These are phyloP conservation scores for Cryptoblepharus egeriae DNA, from an alignment of 2,797 vertebrate species.

Conservation along the genomic window DNA sequence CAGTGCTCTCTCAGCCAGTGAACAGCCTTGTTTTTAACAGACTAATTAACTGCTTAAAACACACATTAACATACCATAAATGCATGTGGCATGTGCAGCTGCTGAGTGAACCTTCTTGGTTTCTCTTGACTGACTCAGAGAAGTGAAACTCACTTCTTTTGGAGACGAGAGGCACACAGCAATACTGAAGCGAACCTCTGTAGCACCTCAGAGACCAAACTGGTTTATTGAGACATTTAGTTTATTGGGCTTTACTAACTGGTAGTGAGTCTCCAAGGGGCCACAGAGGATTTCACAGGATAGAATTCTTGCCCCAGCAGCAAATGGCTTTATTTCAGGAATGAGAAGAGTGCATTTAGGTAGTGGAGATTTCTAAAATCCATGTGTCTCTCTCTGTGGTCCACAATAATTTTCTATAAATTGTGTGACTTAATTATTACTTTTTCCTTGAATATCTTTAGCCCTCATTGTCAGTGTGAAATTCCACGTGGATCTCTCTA, in stretches of 20 bases:
- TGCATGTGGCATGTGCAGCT: background rate
- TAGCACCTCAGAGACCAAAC: background rate
- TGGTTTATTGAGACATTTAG: background rate
- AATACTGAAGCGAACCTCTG: background rate
- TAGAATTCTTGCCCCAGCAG: background rate
- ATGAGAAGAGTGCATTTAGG: background rate
- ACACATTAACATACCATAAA: background rate
- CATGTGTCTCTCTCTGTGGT: too few species aligned
- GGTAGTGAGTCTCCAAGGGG: background rate
- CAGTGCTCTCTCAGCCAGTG: too few species aligned
- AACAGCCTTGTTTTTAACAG: background rate
- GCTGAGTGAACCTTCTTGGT: background rate
- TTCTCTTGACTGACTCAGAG: background rate
- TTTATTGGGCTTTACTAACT: constrained; percentile 20
- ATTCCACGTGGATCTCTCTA: too few species aligned
- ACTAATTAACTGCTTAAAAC: background rate
- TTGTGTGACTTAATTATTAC: too few species aligned
- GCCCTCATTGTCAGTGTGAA: too few species aligned
- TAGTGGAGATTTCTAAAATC: background rate
- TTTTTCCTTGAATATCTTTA: too few species aligned
- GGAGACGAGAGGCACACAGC: background rate
- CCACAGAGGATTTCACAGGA: background rate
- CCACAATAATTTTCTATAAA: too few species aligned
- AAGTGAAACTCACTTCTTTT: background rate
- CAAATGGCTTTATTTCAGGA: background rate